phyloP scores from a whole-genome alignment of 2,888 invertebrate genomes.

The Ceramica pisi region DNA sequence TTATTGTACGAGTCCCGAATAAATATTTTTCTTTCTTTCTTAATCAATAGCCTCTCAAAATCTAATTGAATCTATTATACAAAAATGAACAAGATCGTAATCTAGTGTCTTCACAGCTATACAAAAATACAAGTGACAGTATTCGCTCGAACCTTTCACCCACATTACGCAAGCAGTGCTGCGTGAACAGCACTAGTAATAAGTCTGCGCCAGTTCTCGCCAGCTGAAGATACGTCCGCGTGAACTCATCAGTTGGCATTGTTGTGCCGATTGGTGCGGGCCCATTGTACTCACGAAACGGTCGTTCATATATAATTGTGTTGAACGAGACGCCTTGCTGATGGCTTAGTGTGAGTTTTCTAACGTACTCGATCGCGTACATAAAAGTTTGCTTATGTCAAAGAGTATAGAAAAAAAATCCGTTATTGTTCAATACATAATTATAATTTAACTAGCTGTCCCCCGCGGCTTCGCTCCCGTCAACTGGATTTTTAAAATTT shows the following conservation, averaged over 20 bases:
- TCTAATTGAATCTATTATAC: not conserved
- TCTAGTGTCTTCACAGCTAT: not conserved
- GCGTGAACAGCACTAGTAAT: constrained; percentile 45
- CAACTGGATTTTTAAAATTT: too few relatives aligned
- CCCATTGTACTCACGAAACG: constrained; percentile 33
- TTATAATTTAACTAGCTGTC: too few relatives aligned
- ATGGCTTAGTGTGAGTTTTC: too few relatives aligned
- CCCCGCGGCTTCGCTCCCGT: too few relatives aligned
- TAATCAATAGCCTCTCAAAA: not conserved
- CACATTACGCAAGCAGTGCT: constrained; percentile 17
- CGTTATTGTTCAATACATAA: too few relatives aligned
- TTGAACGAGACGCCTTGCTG: too few relatives aligned
- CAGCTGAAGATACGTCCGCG: constrained; percentile 51
- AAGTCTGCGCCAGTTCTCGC: constrained; percentile 35
- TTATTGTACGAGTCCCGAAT: too few relatives aligned
- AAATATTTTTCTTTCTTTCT: too few relatives aligned
- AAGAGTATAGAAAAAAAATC: too few relatives aligned
- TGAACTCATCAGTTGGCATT: constrained; percentile 65
- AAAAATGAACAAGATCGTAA: not conserved
- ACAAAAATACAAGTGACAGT: not conserved
- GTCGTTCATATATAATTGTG: too few relatives aligned
- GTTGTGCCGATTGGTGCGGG: constrained; percentile 42
- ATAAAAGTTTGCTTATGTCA: too few relatives aligned
- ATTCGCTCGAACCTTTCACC: not conserved
- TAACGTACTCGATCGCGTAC: too few relatives aligned